Evolutionary conservation across 1,140 invertebrate species (phyloP).

Genomic region (Gryon sp.): DNA sequence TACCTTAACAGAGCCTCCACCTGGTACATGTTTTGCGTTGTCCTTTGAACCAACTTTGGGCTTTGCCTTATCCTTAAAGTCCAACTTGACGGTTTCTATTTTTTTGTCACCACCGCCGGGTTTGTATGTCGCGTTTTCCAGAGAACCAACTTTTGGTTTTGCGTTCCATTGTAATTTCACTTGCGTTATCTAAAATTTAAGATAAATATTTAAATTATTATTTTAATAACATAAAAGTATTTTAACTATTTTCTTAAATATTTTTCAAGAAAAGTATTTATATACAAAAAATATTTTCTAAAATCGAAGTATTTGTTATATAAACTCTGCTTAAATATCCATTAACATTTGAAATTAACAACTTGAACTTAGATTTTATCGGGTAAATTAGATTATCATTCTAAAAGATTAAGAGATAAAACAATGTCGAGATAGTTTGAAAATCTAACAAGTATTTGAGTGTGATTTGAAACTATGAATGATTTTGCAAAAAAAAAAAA

Average conservation of each 20-base stretch:
- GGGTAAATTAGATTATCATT: slow-evolving; percentile 15
- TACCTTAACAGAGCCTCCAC: slow-evolving; percentile 94
- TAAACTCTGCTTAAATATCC: too few relatives aligned
- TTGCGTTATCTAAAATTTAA: slow-evolving; percentile 84
- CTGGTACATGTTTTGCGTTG: slow-evolving; percentile 92
- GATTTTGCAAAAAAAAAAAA: too few relatives aligned
- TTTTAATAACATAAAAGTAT: too few relatives aligned
- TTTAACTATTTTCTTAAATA: too few relatives aligned
- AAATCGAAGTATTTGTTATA: too few relatives aligned
- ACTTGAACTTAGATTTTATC: too few relatives aligned
- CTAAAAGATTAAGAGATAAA: background rate
- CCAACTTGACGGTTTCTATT: slow-evolving; percentile 92
- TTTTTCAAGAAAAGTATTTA: too few relatives aligned
- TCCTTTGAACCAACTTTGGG: slow-evolving; percentile 96
- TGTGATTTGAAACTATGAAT: too few relatives aligned
- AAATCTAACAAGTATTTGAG: background rate
- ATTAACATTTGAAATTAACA: too few relatives aligned
- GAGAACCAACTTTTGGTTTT: slow-evolving; percentile 94
- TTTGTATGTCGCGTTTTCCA: slow-evolving; percentile 95
- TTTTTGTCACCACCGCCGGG: slow-evolving; percentile 96
- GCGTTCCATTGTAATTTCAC: slow-evolving; percentile 95
- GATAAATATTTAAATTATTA: slow-evolving; percentile 19
- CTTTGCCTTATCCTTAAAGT: slow-evolving; percentile 95
- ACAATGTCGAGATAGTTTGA: too few relatives aligned
- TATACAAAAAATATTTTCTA: too few relatives aligned